These are phyloP conservation scores for Mohoua ochrocephala DNA, from an alignment of 2,113 vertebrate genomes.

Conservation along the genomic window DNA sequence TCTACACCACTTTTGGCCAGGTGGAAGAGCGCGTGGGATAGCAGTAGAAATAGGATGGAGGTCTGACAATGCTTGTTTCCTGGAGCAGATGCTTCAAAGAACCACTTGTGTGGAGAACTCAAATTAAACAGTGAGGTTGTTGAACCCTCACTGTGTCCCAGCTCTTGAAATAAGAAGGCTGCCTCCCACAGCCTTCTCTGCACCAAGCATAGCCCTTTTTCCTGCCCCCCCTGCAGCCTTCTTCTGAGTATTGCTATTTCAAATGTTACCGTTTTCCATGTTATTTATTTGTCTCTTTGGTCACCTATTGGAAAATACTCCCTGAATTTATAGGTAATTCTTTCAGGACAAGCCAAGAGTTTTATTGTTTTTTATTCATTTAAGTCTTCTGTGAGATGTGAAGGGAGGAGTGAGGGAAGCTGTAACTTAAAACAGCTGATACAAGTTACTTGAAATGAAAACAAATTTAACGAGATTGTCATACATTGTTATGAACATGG, in stretches of 20 bases:
- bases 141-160: background rate
- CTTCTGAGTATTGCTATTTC: background rate
- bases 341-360: background rate
- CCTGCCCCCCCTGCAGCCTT: background rate
- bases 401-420: background rate
- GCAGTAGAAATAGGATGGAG: background rate
- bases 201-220: background rate
- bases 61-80: background rate
- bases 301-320: background rate
- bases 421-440: background rate
- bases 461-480: background rate
- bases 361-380: background rate
- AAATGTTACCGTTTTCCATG: background rate
- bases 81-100: accelerated
- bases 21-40: background rate
- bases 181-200: background rate
- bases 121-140: too few relatives aligned
- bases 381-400: background rate
- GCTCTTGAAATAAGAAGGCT: background rate
- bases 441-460: background rate
- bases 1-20: background rate
- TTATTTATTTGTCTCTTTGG: background rate
- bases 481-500: background rate
- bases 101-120: background rate
- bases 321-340: background rate